Conservation (phyloP, 1,140 invertebrate species). For the Vanessa tameamea region DNA sequence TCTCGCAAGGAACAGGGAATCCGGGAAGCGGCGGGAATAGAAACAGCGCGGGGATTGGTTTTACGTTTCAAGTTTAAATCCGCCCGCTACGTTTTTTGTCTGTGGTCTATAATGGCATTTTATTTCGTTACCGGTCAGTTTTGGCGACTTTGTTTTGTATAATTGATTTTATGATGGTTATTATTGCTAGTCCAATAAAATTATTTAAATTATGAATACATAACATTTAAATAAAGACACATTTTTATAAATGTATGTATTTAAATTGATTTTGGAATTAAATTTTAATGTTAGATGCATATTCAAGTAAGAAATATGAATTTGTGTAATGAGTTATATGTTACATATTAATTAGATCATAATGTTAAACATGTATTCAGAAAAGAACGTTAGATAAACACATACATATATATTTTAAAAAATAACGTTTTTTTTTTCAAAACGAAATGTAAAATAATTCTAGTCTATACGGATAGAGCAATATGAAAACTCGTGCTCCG, state of each 20-base stretch:
- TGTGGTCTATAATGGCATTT: slow-evolving; percentile 30
- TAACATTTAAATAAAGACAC: no score
- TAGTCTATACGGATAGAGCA: slow-evolving; percentile 29
- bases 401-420: not conserved
- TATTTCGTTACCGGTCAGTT: slow-evolving; percentile 18
- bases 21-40: slow-evolving; percentile 70
- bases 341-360: no score
- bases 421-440: not conserved
- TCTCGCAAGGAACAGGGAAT: slow-evolving; percentile 71
- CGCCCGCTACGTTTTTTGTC: slow-evolving; percentile 47
- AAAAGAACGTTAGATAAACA: no score
- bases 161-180: not conserved
- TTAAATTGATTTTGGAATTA: no score
- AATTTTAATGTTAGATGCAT: no score
- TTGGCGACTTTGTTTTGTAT: not conserved
- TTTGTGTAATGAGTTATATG: no score
- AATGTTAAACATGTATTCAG: no score
- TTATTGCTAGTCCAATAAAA: not conserved
- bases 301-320: no score
- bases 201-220: no score
- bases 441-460: slow-evolving; percentile 2
- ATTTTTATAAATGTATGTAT: no score
- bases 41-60: slow-evolving; percentile 66
- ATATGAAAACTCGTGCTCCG: slow-evolving; percentile 69
- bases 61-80: slow-evolving; percentile 62